phyloP scores from a whole-genome alignment of 1,140 invertebrate species.

The Trachymyrmex cornetzi region DNA sequence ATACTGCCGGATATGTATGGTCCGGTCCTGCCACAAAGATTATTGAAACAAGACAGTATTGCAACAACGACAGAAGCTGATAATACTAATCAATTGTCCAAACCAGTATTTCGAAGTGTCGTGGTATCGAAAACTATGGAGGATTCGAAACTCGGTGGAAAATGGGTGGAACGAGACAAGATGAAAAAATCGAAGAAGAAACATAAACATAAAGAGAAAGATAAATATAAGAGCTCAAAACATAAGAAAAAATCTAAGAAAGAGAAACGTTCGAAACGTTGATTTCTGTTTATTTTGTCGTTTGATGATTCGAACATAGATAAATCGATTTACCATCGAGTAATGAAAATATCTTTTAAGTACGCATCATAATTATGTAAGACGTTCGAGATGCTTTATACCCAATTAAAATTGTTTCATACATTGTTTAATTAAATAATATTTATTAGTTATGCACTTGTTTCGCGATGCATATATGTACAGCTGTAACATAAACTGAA shows the following conservation, averaged over 20 bases:
- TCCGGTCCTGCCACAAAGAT: conserved; percentile 86
- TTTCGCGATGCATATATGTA: neutral
- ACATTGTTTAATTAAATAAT: neutral
- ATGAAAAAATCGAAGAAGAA: conserved; percentile 84
- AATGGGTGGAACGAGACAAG: conserved; percentile 84
- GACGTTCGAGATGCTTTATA: neutral
- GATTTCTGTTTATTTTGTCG: neutral
- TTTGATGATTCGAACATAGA: neutral
- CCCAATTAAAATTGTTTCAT: neutral
- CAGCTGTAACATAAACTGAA: conserved; percentile 36
- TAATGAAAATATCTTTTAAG: neutral
- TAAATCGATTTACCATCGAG: neutral
- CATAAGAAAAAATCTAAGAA: conserved; percentile 80
- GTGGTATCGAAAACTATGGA: conserved; percentile 66
- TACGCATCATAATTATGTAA: neutral
- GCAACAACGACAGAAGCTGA: neutral
- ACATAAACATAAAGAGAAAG: conserved; percentile 83
- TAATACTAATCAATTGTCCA: conserved; percentile 52
- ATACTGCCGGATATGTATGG: conserved; percentile 85
- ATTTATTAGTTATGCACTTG: neutral
- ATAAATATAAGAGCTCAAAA: conserved; percentile 69
- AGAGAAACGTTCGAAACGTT: conserved; percentile 73
- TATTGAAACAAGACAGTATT: conserved; percentile 25
- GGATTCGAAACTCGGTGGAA: conserved; percentile 67
- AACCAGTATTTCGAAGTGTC: conserved; percentile 78